Evolutionary conservation across 2,888 invertebrate genomes (phyloP).

Genomic region (Allacma fusca): DNA sequence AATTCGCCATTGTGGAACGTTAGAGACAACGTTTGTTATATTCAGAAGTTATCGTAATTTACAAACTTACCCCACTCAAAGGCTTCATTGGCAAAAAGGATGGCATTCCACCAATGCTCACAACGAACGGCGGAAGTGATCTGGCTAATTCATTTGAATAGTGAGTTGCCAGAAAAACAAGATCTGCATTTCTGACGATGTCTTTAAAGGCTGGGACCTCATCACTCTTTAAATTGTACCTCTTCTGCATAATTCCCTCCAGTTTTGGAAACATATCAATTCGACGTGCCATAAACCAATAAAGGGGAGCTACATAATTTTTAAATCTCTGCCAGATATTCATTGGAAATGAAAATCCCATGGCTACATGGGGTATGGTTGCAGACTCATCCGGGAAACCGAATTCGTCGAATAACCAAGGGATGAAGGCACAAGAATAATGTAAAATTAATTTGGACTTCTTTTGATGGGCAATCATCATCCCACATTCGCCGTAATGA

Average conservation of each 20-base stretch:
- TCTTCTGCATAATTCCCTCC: constrained; percentile 33
- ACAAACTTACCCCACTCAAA: constrained; percentile 31
- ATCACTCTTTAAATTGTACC: constrained; percentile 28
- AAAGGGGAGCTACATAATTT: constrained; percentile 40
- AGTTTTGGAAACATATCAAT: constrained; percentile 44
- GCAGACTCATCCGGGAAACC: constrained; percentile 47
- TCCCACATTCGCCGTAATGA: constrained; percentile 49
- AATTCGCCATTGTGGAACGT: too few relatives aligned
- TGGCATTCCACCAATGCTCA: constrained; percentile 49
- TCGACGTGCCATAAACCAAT: constrained; percentile 26
- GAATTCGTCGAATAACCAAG: constrained; percentile 48
- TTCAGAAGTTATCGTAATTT: too few relatives aligned
- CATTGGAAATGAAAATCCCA: too few relatives aligned
- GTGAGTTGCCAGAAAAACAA: constrained; percentile 46
- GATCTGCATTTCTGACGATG: constrained; percentile 37
- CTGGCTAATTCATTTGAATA: constrained; percentile 44
- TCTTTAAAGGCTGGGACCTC: constrained; percentile 40
- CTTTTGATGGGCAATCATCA: constrained; percentile 46
- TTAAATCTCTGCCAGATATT: constrained; percentile 12
- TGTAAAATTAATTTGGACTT: constrained; percentile 48
- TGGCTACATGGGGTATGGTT: constrained; percentile 46
- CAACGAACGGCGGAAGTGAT: constrained; percentile 42
- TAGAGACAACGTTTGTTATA: too few relatives aligned
- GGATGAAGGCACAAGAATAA: constrained; percentile 44
- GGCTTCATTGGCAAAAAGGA: constrained; percentile 39